A percentile compares a stretch with the other conserved stretches of the same genome.
Evolutionary conservation across 1,140 invertebrate genomes (phyloP).

Genomic region (Pentalonia nigronervosa): DNA sequence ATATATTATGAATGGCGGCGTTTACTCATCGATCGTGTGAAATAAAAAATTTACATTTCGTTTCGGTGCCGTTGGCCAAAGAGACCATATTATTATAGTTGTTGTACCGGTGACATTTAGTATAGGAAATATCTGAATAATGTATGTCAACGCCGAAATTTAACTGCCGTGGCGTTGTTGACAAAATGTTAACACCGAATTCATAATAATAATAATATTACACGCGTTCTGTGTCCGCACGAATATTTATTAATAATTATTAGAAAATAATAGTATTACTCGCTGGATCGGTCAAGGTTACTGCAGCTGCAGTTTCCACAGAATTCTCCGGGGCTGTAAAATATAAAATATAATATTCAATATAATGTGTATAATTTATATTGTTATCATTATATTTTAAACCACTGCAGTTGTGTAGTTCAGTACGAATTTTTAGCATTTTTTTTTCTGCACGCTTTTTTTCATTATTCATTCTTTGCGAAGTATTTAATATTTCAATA

Average conservation of each 20-base stretch:
- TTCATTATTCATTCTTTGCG: neutral
- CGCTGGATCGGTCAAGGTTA: neutral
- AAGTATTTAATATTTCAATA: conserved; percentile 9
- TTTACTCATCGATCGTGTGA: neutral
- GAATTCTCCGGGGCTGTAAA: neutral
- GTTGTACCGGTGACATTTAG: neutral
- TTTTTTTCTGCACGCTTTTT: neutral
- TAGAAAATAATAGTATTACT: neutral
- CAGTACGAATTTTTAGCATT: neutral
- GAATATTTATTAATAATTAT: neutral
- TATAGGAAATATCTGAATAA: conserved; percentile 27
- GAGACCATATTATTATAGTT: neutral
- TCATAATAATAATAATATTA: neutral
- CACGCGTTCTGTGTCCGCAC: no score
- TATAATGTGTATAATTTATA: conserved; percentile 1
- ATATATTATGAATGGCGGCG: neutral
- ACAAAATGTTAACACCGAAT: conserved; percentile 1
- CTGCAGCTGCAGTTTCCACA: neutral
- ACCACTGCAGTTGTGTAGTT: neutral
- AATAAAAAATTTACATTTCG: neutral
- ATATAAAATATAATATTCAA: neutral
- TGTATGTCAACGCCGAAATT: neutral
- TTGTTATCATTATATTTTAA: neutral
- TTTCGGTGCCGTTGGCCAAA: neutral
- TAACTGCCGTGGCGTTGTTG: neutral